phyloP scores from a whole-genome alignment of 2,888 invertebrate genomes.

The Elmis aenea region DNA sequence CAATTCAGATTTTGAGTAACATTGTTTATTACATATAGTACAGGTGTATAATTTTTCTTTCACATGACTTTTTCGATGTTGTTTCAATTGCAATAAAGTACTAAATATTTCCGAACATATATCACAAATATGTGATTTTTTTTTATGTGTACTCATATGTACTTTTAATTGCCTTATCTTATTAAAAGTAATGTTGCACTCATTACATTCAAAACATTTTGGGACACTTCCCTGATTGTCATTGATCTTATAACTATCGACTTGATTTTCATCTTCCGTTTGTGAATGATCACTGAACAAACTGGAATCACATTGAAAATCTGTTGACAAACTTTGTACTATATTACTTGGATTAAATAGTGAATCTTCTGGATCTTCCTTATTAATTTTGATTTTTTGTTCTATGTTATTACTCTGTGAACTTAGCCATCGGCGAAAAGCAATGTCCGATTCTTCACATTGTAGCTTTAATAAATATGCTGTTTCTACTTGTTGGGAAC shows the following conservation, averaged over 20 bases:
- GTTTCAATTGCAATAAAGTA: conserved; percentile 13
- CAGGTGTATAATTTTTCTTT: conserved; percentile 2
- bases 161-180: conserved; percentile 17
- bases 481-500: conserved; percentile 24
- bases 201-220: conserved; percentile 16
- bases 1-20: conserved; percentile 1
- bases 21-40: background rate
- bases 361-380: no score
- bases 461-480: conserved; percentile 27
- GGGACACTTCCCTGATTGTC: no score
- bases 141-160: conserved; percentile 17
- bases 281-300: no score
- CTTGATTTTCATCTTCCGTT: no score
- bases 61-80: conserved; percentile 15
- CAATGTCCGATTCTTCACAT: conserved; percentile 26
- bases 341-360: no score
- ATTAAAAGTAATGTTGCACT: conserved; percentile 16
- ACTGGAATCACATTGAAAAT: no score
- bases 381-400: conserved; percentile 1
- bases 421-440: conserved; percentile 20
- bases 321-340: no score
- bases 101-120: conserved; percentile 16
- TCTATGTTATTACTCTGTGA: conserved; percentile 3
- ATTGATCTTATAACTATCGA: no score
- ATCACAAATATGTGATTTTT: conserved; percentile 13